phyloP scores from a whole-genome alignment of 2,113 vertebrate species.

The Peromyscus polionotus region DNA sequence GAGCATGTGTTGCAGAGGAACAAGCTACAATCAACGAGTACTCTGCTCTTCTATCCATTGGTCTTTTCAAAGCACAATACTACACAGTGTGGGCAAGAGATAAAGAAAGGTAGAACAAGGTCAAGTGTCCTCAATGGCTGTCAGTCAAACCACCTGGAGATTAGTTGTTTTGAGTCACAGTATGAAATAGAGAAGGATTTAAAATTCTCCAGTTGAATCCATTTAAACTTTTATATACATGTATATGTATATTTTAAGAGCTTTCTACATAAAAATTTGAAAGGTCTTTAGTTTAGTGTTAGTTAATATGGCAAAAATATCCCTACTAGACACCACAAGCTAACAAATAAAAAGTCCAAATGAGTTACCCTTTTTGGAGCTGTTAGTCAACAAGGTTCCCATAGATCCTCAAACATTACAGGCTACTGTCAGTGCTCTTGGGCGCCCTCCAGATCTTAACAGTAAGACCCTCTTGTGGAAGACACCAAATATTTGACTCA shows the following conservation, averaged over 20 bases:
- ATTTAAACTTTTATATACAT: background rate
- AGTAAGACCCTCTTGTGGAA: background rate
- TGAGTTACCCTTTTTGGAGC: background rate
- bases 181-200: background rate
- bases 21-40: background rate
- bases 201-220: background rate
- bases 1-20: background rate
- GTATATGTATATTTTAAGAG: background rate
- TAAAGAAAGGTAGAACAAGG: background rate
- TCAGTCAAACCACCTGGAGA: slow-evolving; percentile 15
- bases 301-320: background rate
- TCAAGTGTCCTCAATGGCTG: slow-evolving; percentile 86
- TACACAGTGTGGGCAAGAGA: background rate
- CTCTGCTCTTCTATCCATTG: background rate
- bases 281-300: background rate
- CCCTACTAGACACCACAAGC: background rate
- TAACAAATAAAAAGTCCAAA: background rate
- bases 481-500: background rate
- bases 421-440: background rate
- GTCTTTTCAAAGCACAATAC: background rate
- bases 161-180: background rate
- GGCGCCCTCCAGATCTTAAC: background rate
- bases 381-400: background rate
- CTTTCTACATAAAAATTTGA: background rate
- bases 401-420: background rate